Conservation (phyloP, 1,140 invertebrate species). For the Solenopsis invicta region DNA sequence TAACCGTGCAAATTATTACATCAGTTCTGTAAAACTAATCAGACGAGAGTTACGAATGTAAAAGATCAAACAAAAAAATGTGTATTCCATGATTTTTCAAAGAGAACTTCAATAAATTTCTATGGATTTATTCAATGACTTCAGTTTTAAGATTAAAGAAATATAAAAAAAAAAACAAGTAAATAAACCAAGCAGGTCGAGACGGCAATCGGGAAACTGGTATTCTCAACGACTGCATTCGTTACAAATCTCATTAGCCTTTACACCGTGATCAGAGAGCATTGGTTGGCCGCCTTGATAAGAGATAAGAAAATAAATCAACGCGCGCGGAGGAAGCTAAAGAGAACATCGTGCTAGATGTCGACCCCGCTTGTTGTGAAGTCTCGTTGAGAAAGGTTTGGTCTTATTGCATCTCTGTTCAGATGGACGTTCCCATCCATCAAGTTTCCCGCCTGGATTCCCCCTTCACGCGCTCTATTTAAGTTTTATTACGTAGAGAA, state of each 20-base stretch:
- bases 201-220: neutral
- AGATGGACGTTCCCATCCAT: conserved; percentile 29
- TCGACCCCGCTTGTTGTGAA: conserved; percentile 34
- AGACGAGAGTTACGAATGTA: neutral
- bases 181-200: neutral
- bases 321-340: neutral
- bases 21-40: neutral
- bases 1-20: neutral
- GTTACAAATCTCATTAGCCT: conserved; percentile 12
- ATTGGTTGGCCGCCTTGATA: neutral
- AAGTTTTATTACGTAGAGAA: conserved; percentile 51
- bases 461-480: conserved; percentile 16
- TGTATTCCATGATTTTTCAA: neutral
- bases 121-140: neutral
- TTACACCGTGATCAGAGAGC: conserved; percentile 1
- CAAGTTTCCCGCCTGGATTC: conserved; percentile 9
- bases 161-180: neutral
- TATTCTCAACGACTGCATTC: neutral
- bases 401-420: conserved; percentile 64
- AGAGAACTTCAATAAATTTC: neutral
- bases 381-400: conserved; percentile 63
- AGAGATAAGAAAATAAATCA: conserved; percentile 52
- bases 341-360: conserved; percentile 6
- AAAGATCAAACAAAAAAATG: neutral
- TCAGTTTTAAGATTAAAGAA: conserved; percentile 3